These are phyloP conservation scores for Drosophila bocqueti DNA, from an alignment of 1,140 invertebrate species.

Conservation along the genomic window DNA sequence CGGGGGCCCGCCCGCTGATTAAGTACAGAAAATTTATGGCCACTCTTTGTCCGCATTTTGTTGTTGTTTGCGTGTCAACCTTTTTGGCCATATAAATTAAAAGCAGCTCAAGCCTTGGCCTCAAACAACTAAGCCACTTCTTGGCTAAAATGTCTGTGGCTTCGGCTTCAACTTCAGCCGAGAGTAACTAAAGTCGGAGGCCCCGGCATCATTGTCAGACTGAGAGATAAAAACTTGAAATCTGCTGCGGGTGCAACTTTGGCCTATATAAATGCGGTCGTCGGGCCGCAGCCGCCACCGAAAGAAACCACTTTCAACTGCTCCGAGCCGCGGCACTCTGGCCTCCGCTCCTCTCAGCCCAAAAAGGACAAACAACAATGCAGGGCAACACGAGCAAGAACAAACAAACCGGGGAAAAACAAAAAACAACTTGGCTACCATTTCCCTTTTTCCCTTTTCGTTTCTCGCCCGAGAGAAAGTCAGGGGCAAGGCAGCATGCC, in stretches of 20 bases:
- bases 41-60: slow-evolving; percentile 21
- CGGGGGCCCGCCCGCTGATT: slow-evolving; percentile 48
- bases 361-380: slow-evolving; percentile 36
- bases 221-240: slow-evolving; percentile 77
- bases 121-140: slow-evolving; percentile 72
- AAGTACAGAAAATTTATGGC: slow-evolving; percentile 66
- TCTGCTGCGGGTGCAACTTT: slow-evolving; percentile 77
- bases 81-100: slow-evolving; percentile 76
- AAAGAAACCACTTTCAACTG: slow-evolving; percentile 62
- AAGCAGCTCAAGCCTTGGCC: slow-evolving; percentile 65
- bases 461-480: slow-evolving; percentile 6
- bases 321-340: slow-evolving; percentile 61
- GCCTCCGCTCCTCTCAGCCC: not conserved
- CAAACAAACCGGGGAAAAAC: slow-evolving; percentile 30
- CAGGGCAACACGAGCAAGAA: slow-evolving; percentile 27
- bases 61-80: slow-evolving; percentile 46
- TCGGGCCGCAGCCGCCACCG: slow-evolving; percentile 10
- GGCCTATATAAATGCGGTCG: slow-evolving; percentile 60
- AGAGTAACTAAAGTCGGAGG: slow-evolving; percentile 52
- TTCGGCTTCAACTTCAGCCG: slow-evolving; percentile 32
- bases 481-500: slow-evolving; percentile 51
- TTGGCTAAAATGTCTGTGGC: slow-evolving; percentile 74
- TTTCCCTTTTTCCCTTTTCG: slow-evolving; percentile 4
- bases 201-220: slow-evolving; percentile 50
- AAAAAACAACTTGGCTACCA: slow-evolving; percentile 36